These are phyloP conservation scores for Agrotis puta DNA, from an alignment of 2,888 invertebrate species.

Conservation along the genomic window DNA sequence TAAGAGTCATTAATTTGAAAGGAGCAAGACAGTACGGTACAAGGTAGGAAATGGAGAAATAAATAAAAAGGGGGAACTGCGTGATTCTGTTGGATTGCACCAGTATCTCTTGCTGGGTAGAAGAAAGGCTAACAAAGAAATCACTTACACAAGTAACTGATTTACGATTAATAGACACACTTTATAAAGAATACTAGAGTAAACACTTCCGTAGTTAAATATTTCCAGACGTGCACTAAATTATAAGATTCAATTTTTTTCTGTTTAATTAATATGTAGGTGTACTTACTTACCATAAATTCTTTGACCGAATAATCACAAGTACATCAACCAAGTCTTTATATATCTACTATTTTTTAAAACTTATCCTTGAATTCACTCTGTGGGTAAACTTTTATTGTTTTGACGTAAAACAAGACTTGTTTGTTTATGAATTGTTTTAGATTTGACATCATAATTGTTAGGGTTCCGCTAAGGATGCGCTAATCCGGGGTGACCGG, in stretches of 20 bases:
- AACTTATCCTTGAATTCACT: constrained; percentile 49
- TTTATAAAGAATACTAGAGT: no score
- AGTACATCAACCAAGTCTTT: constrained; percentile 23
- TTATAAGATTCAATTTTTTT: not conserved
- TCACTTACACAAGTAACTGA: not conserved
- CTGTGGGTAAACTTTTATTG: constrained; percentile 2
- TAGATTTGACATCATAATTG: constrained; percentile 15
- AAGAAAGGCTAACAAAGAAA: not conserved
- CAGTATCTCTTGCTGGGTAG: not conserved
- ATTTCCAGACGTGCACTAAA: not conserved
- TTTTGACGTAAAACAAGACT: constrained; percentile 33
- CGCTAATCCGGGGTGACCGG: no score
- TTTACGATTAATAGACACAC: not conserved
- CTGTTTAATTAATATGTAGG: constrained; percentile 4
- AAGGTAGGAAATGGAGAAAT: no score
- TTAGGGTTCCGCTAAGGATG: not conserved
- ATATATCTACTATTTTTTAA: constrained; percentile 43
- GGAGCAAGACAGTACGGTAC: no score
- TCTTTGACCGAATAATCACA: constrained; percentile 36
- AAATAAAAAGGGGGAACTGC: no score
- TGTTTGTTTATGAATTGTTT: constrained; percentile 6
- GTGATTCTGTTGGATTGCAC: no score
- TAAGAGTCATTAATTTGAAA: no score
- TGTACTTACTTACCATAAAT: constrained; percentile 46
- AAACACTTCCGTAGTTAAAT: not conserved